Percentiles rank a stretch among this genome's conserved stretches.
These are phyloP conservation scores for Escarpia spicata DNA, from an alignment of 2,888 invertebrate genomes.

Conservation along the genomic window DNA sequence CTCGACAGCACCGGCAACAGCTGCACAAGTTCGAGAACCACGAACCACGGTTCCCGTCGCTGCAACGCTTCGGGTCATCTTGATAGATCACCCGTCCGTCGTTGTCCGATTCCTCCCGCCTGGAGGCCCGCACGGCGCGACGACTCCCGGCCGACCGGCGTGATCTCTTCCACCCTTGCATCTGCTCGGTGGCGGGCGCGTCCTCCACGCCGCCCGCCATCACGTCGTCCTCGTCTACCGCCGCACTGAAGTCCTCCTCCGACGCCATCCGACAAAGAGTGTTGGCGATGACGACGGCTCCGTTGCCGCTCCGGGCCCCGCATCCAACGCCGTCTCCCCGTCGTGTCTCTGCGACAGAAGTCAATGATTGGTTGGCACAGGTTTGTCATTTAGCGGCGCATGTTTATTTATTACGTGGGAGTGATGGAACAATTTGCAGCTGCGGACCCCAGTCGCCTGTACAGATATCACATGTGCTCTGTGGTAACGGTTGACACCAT, in stretches of 20 bases:
- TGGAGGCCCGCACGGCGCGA: neutral
- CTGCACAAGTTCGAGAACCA: neutral
- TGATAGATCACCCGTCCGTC: neutral
- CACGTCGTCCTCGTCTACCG: neutral
- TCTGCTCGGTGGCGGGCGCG: neutral
- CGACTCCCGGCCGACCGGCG: neutral
- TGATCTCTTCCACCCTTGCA: neutral
- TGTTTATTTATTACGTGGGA: neutral
- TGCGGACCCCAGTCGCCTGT: neutral
- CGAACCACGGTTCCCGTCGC: neutral
- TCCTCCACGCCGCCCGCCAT: neutral
- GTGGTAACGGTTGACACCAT: neutral
- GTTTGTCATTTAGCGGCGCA: slow-evolving; percentile 13
- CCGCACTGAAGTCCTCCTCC: neutral
- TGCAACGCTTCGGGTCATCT: neutral
- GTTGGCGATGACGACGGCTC: neutral
- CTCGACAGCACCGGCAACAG: neutral
- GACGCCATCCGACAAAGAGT: neutral
- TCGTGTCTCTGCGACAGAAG: slow-evolving; percentile 3
- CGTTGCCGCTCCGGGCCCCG: neutral
- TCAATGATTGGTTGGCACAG: slow-evolving; percentile 6
- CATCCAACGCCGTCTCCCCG: neutral
- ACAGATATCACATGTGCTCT: neutral
- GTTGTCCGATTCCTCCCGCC: neutral
- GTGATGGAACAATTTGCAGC: neutral